phyloP scores from a whole-genome alignment of 2,113 vertebrate species.

The Andinoacara biseriatus region DNA sequence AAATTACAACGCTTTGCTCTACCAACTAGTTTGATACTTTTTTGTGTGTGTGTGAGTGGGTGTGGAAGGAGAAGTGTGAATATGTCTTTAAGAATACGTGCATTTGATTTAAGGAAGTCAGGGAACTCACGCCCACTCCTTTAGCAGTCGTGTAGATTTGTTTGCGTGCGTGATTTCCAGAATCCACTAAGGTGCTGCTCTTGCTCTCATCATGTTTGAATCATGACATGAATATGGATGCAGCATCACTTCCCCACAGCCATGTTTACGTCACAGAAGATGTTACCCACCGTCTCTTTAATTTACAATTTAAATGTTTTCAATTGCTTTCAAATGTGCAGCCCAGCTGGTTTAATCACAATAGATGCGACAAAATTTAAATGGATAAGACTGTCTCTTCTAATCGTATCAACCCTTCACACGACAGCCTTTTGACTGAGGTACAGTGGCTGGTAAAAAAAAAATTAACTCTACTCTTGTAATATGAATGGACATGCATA shows the following conservation, averaged over 20 bases:
- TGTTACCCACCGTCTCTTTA: not conserved
- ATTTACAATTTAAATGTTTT: conserved; percentile 16
- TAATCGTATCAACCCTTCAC: not conserved
- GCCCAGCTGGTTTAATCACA: not conserved
- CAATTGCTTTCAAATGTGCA: not conserved
- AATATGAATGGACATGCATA: not conserved
- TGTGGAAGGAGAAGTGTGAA: conserved; percentile 25
- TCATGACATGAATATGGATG: conserved; percentile 42
- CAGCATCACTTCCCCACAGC: not conserved
- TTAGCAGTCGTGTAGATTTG: conserved; percentile 17
- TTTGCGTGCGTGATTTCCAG: conserved; percentile 40
- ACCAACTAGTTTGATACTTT: conserved; percentile 22
- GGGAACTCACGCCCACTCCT: not conserved
- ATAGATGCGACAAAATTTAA: not conserved
- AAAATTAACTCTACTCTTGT: not conserved
- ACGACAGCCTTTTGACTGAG: not conserved
- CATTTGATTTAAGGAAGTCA: conserved; percentile 10
- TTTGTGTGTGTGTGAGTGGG: conserved; percentile 59
- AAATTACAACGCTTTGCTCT: conserved; percentile 45
- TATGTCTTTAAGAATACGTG: not conserved
- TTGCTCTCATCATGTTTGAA: conserved; percentile 26
- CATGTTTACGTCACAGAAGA: not conserved
- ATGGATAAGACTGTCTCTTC: not conserved
- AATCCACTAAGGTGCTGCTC: conserved; percentile 2
- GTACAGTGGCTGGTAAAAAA: not conserved